Base-by-base conservation (phyloP, 1,140 invertebrate species). In the Plodia interpunctella region DNA sequence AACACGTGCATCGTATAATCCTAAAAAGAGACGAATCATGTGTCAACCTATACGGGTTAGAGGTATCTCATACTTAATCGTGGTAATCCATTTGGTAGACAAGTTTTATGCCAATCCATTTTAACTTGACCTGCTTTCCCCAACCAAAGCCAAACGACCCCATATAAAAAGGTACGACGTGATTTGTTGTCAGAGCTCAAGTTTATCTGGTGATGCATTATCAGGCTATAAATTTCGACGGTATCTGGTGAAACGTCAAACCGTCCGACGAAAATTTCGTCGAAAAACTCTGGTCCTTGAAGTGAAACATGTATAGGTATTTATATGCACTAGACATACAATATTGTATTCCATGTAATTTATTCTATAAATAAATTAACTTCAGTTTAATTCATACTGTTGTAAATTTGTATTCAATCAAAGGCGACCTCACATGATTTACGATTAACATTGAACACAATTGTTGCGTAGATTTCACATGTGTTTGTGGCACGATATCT, bases 81-180 rank as follows among this genome's bases (percentile, higher is more conserved):
- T 64, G 66, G 76, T 87, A 85, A 87, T 87, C 82, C 80, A 80
- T 87, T 85, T 78, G 73, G 71, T 69, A 83, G 80, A 81, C 82
- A 81, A 83, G 74, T 83, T 83, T 76, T 74, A 78, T 66, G 75
- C 67, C 59, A 38, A 60, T 63, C 78, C 78, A 77, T 28, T 68
- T 53, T 74, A 75, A 53, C 55, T 56, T 69, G 84, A 81, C 65
- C 78, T 61, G 50, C 38, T 17, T n/a, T 38, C 5, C 30, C 20
- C 44, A 15, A 44, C 57, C 62, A 49, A 57, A 50, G 30, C 50
- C 30, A 52, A 30, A 13, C 28, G 54, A 53, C 59, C 19, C 51
- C 53, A 50, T 44, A 60, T 19, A 56, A 71, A 49, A 20, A 38
- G 5, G 49, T 0, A 53, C 49, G 55, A 32, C 19, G 49, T 55